Base-by-base conservation (phyloP, 2,113 vertebrate genomes). In the human region DNA sequence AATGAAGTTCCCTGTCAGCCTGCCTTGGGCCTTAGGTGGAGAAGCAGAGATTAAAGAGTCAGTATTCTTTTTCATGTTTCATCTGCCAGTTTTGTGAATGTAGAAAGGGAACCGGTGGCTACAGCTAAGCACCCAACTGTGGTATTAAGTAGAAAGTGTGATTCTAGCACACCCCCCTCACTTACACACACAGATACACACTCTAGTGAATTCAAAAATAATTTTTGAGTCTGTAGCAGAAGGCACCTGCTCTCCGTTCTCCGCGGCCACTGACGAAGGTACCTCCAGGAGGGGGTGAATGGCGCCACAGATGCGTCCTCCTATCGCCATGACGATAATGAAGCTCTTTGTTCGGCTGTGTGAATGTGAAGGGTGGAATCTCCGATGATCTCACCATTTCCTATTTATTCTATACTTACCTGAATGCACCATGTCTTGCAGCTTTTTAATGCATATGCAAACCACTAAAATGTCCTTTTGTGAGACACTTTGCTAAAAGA, bases 41-140 rank as follows among this genome's bases (percentile, higher is more conserved):
- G 98, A 99, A 99, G 98, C 97, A 96, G 99, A 99, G 99, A 99
- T 99, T 99, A 99, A 99, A 99, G 99, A 99, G 98, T 97, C 99
- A 98, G 99, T 99, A 99, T 99, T 99, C 99, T 99, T 99, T 99
- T 99, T 99, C 99, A 99, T 99, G 99, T 99, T 99, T 99, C 98
- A 23, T 98, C 98, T 99, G 99, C 98, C 98, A 99, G 99, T 99
- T 99, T 99, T 98, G 99, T 99, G 99, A 99, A 99, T 99, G 98
- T 98, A 98, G 98, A 98, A 98, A 98, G 98, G 98, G 97, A 98
- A 98, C 96, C 96, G 97, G 98, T 98, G 98, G 98, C 97, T 98
- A 97, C 96, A 98, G 98, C 97, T 97, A 98, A 98, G 98, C 98
- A 97, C 97, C 98, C 13, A 13, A 97, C 98, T 97, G 70, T 96